Evolutionary conservation across 2,888 invertebrate species (phyloP), one percentile per base, ranked within the genome.

Genomic region (Drosophila subquinaria): DNA sequence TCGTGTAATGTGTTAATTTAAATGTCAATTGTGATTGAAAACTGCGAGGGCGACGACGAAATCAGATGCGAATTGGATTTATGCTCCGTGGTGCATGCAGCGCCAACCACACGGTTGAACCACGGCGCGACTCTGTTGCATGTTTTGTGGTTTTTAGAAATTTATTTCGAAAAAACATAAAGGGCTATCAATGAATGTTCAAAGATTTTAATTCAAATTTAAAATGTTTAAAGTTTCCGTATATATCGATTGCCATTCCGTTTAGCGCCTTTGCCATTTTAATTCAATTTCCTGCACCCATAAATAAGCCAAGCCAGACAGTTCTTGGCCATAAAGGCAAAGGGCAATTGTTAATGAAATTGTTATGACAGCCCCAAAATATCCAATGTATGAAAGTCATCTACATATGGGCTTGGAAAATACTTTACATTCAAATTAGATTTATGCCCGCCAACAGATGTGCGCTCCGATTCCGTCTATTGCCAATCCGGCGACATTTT

Each of bases 391-490:
- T 51, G 52, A 47, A 47, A 43, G 27, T 57, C 52, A 63, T 53
- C 35, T 43, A 43, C 43, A 35, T 36, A 50, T 57, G 55, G 53
- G 61, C 71, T 72, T 69, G 77, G 23, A 67, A 70, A 79, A 79
- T 68, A 69, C 62, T 78, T 65, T 73, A 57, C 60, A 79, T 79
- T 79, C 63, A 62, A 76, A 82, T 86, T 76, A 77, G 81, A 88
- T 85, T 85, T 85, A 78, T 88, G 76, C 23, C 52, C 73, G 66
- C 69, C 81, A 76, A 56, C 81, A 82, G 86, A 75, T 86, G 83
- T 73, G 80, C 68, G 52, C 65, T 62, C 10, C 55, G 60, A 72
- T 64, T 66, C 50, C 69, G 43, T 60, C 48, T 55, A 38, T 47
- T 50, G 33, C 68, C 65, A 69, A 68, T 52, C 48, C 72, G 55